Conservation (phyloP, 2,797 vertebrate genomes). For the Melanotaenia maccullochi region DNA sequence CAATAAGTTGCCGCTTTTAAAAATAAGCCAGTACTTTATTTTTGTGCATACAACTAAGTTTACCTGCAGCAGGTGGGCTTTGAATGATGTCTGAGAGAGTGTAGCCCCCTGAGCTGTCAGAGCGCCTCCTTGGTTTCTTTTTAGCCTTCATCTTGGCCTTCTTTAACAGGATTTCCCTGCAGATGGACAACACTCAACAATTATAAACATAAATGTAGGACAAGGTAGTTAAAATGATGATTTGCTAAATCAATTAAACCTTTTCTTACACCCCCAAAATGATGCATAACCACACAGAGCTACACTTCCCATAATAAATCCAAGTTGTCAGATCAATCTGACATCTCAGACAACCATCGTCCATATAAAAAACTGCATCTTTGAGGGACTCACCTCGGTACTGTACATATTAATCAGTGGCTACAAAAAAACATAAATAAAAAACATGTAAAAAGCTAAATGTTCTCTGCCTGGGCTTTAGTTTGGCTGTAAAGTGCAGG, state of each 20-base stretch:
- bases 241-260: background rate
- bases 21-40: background rate
- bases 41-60: background rate
- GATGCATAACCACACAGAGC: background rate
- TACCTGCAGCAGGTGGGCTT: slow-evolving; percentile 90
- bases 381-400: no score
- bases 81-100: slow-evolving; percentile 95
- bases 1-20: slow-evolving; percentile 8
- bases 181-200: slow-evolving; percentile 4
- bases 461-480: background rate
- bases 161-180: slow-evolving; percentile 90
- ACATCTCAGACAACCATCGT: no score
- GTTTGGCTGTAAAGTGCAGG: background rate
- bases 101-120: slow-evolving; percentile 96
- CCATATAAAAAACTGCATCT: no score
- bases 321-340: no score
- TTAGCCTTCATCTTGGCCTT: slow-evolving; percentile 93
- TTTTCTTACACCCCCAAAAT: background rate
- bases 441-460: no score
- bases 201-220: slow-evolving; percentile 10
- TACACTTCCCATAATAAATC: no score
- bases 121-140: slow-evolving; percentile 92
- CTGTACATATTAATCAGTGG: no score
- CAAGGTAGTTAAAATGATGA: background rate
- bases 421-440: no score